Percentiles rank a stretch among this genome's conserved stretches.
Evolutionary conservation across 2,113 vertebrate genomes (phyloP).

Genomic region (Butorides virescens): DNA sequence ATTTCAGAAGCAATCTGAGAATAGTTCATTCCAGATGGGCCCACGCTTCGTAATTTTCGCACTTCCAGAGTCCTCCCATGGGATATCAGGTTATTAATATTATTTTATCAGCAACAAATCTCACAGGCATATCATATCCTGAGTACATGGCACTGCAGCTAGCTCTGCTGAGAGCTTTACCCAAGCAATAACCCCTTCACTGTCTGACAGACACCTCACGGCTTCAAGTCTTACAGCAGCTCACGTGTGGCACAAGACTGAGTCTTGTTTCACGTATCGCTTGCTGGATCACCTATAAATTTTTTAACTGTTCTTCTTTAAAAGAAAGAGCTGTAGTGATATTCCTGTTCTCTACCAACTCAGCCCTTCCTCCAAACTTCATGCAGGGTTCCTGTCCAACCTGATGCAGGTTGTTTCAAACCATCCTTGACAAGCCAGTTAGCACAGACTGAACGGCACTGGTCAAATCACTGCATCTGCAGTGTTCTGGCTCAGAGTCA

Average conservation of each 20-base stretch:
- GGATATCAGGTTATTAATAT: background rate
- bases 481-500: background rate
- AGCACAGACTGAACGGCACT: background rate
- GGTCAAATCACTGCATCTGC: background rate
- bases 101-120: background rate
- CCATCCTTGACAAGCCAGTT: background rate
- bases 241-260: background rate
- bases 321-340: background rate
- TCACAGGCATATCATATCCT: background rate
- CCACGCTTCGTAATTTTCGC: accelerated
- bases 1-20: background rate
- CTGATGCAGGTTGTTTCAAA: background rate
- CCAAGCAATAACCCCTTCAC: background rate
- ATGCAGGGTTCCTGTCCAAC: background rate
- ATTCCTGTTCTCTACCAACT: background rate
- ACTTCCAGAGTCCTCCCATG: background rate
- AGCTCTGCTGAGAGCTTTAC: background rate
- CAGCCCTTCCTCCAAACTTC: background rate
- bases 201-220: background rate
- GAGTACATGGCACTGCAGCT: background rate
- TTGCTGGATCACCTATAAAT: background rate
- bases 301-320: background rate
- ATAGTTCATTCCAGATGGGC: background rate
- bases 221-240: background rate
- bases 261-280: background rate